Evolutionary conservation across 2,888 invertebrate species (phyloP).

Genomic region (Anagyrus pseudococci): DNA sequence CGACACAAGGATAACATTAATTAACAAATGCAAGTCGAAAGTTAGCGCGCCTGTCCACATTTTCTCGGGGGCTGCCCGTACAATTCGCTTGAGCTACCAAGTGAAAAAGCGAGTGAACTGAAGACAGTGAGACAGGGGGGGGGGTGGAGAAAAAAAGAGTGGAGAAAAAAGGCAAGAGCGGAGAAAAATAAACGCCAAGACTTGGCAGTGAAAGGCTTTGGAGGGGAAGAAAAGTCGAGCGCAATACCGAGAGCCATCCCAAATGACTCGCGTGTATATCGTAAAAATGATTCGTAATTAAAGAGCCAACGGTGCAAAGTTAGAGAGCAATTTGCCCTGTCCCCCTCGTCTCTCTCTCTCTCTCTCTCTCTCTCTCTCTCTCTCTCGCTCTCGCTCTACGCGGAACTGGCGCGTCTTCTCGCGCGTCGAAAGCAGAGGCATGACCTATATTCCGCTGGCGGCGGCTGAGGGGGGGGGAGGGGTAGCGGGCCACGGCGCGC

Average conservation of each 20-base stretch:
- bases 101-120: not conserved
- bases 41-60: too few species aligned
- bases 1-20: too few species aligned
- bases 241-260: not conserved
- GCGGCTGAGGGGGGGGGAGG: not conserved
- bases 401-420: not conserved
- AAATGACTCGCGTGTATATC: slow-evolving; percentile 3
- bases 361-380: too few species aligned
- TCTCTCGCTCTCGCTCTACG: too few species aligned
- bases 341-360: too few species aligned
- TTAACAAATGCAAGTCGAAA: too few species aligned
- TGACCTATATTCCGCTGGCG: slow-evolving; percentile 30
- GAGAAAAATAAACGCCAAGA: not conserved
- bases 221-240: not conserved
- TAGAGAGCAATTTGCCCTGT: slow-evolving; percentile 11
- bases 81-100: too few species aligned
- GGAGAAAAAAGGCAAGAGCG: too few species aligned
- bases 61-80: too few species aligned
- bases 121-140: not conserved
- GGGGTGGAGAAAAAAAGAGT: not conserved
- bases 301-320: slow-evolving; percentile 23
- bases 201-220: not conserved
- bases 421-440: slow-evolving; percentile 25
- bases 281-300: slow-evolving; percentile 35
- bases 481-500: not conserved